Base-by-base conservation (phyloP, 1,140 invertebrate species). In the Ceratitis capitata region DNA sequence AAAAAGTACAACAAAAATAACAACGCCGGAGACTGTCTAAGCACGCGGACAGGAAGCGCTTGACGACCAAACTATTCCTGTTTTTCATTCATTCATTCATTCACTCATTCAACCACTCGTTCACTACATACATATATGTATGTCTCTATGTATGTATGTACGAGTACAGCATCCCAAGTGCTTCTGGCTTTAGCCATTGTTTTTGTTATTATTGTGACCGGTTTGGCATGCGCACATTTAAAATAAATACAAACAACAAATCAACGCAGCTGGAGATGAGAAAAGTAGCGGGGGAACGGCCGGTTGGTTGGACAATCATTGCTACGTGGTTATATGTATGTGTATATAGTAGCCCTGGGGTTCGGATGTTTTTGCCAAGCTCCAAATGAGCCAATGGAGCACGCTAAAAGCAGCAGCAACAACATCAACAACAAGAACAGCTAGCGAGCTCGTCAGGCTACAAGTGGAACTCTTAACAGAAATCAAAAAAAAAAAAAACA, bases 141-240 rank as follows among this genome's bases (percentile, higher is more conserved):
- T n/a, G n/a, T n/a, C n/a, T n/a, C n/a, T n/a, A n/a, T n/a, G n/a
- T n/a, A n/a, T n/a, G n/a, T n/a, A n/a, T n/a, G n/a, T n/a, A n/a
- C n/a, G n/a, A n/a, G 45, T 78, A 45, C 69, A 78, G 39, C 69
- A 78, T 23, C 35, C 39, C 32, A 78, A 39, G 69, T 78, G n/a
- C n/a, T n/a, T n/a, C n/a, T n/a, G 35, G 39, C 45, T 78, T n/a
- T 78, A 26, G 64, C 42, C n/a, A n/a, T 39, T 69, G 39, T 78
- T 78, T 45, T 78, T 78, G 69, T 78, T 78, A 45, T 78, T 78
- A 78, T 78, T 78, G 42, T 12, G 69, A 47, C 69, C 69, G 42
- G 42, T 78, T 78, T 78, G 69, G 69, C 69, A 78, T 78, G 69
- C 69, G 69, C 69, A 78, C 69, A 78, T 78, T 78, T 78, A 78